Conservation (phyloP, 2,888 invertebrate species). For the Metalampra italica region DNA sequence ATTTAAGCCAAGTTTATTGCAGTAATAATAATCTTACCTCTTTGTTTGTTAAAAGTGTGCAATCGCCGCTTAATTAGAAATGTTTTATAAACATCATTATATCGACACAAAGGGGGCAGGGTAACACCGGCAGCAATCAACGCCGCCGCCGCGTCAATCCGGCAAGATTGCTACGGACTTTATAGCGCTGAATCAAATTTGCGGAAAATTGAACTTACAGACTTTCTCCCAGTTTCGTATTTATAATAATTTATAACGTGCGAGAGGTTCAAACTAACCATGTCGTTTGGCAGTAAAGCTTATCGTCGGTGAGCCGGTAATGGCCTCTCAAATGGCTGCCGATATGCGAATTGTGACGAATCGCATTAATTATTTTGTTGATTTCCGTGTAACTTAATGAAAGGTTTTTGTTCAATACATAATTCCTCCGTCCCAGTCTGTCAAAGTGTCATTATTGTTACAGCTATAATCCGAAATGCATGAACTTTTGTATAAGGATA, state of each 20-base stretch:
- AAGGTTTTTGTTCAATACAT: slow-evolving; percentile 13
- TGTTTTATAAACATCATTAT: slow-evolving; percentile 39
- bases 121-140: slow-evolving; percentile 12
- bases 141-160: slow-evolving; percentile 16
- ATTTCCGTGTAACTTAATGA: slow-evolving; percentile 27
- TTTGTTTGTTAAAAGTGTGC: slow-evolving; percentile 12
- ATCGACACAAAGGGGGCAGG: slow-evolving; percentile 11
- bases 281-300: slow-evolving; percentile 66
- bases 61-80: slow-evolving; percentile 37
- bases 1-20: not conserved
- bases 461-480: too few relatives aligned
- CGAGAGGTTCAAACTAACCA: slow-evolving; percentile 72
- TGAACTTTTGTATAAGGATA: too few relatives aligned
- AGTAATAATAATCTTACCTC: slow-evolving; percentile 22
- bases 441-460: too few relatives aligned
- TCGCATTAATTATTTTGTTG: slow-evolving; percentile 61
- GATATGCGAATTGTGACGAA: slow-evolving; percentile 61
- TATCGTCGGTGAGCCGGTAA: slow-evolving; percentile 65
- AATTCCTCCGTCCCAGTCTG: too few relatives aligned
- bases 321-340: slow-evolving; percentile 59
- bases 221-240: slow-evolving; percentile 56
- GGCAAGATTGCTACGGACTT: slow-evolving; percentile 32
- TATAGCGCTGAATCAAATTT: slow-evolving; percentile 68
- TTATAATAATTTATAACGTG: slow-evolving; percentile 73
- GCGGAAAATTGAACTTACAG: slow-evolving; percentile 71